phyloP scores from a whole-genome alignment of 2,888 invertebrate species.

The Plebejus anna region DNA sequence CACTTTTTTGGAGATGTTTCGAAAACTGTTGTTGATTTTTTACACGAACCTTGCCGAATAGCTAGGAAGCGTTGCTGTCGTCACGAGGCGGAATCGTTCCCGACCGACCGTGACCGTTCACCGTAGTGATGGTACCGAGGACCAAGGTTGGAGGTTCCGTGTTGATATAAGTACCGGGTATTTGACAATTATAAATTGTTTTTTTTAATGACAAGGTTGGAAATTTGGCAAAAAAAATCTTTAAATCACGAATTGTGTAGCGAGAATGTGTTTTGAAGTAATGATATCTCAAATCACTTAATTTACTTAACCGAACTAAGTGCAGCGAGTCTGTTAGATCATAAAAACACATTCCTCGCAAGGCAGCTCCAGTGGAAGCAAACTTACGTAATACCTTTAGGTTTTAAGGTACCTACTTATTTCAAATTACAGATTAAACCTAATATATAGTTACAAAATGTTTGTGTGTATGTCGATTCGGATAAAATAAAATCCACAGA shows the following conservation, averaged over 20 bases:
- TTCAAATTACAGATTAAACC: too few relatives aligned
- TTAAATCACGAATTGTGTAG: too few relatives aligned
- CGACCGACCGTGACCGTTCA: slow-evolving; percentile 40
- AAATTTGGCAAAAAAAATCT: not conserved
- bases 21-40: not conserved
- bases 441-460: not conserved
- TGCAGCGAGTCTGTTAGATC: too few relatives aligned
- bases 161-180: slow-evolving; percentile 2
- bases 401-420: too few relatives aligned
- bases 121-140: slow-evolving; percentile 35
- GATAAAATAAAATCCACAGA: not conserved
- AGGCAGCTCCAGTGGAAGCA: too few relatives aligned
- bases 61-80: slow-evolving; percentile 56
- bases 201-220: not conserved
- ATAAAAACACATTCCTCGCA: too few relatives aligned
- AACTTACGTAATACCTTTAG: too few relatives aligned
- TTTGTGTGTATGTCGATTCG: not conserved
- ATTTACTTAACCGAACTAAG: too few relatives aligned
- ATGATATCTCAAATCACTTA: too few relatives aligned
- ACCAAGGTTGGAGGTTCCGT: slow-evolving; percentile 17
- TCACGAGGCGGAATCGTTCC: slow-evolving; percentile 56
- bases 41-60: slow-evolving; percentile 24
- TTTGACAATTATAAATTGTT: not conserved
- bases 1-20: not conserved
- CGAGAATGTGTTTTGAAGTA: too few relatives aligned